These are phyloP conservation scores for Myotis yumanensis DNA, from an alignment of 2,113 vertebrate species.

Conservation along the genomic window DNA sequence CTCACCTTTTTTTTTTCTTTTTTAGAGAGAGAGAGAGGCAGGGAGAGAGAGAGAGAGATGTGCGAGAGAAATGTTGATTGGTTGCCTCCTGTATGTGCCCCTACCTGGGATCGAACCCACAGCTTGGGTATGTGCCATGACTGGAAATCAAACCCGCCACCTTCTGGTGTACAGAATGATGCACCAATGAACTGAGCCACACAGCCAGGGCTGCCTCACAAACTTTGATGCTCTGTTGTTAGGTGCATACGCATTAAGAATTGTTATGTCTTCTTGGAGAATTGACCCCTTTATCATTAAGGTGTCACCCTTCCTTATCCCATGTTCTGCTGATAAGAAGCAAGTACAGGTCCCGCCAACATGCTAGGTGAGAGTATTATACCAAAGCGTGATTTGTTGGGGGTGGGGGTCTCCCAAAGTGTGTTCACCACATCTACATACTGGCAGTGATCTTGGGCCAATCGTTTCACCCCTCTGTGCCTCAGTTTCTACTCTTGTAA, in stretches of 20 bases:
- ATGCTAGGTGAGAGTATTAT: not conserved
- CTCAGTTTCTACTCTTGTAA: constrained; percentile 4
- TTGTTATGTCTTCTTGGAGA: not conserved
- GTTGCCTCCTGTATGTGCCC: no score
- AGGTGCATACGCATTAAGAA: not conserved
- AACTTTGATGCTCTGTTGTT: not conserved
- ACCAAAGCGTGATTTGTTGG: not conserved
- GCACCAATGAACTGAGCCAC: no score
- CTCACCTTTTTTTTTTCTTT: no score
- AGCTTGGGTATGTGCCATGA: no score
- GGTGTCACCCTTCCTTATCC: not conserved
- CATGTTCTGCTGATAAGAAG: not conserved
- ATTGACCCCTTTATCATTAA: not conserved
- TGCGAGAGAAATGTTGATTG: no score
- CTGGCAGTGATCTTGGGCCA: not conserved
- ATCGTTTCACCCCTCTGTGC: not conserved
- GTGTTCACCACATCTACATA: not conserved
- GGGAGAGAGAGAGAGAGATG: no score
- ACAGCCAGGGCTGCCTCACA: not conserved
- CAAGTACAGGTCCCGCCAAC: not conserved
- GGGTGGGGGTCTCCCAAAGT: not conserved
- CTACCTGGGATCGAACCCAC: no score
- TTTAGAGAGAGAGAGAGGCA: no score
- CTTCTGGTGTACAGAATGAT: no score
- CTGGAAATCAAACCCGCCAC: no score